These are phyloP conservation scores for Heliconius hewitsoni DNA, from an alignment of 1,140 invertebrate species.

Conservation along the genomic window DNA sequence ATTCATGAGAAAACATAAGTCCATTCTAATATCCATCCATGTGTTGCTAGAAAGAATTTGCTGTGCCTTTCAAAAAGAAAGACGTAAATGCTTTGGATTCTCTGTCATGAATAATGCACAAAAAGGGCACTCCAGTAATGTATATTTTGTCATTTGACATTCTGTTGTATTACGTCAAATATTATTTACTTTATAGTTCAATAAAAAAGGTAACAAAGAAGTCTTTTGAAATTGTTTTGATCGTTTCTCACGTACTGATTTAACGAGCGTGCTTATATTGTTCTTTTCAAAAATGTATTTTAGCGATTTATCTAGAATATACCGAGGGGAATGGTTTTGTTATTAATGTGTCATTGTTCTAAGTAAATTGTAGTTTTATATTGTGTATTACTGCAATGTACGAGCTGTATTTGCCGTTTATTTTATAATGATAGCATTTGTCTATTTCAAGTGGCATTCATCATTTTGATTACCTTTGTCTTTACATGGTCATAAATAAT, in stretches of 20 bases:
- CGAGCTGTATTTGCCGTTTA: neutral
- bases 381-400: conserved; percentile 2
- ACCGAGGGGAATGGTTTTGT: neutral
- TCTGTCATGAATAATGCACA: conserved; percentile 34
- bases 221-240: conserved; percentile 22
- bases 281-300: conserved; percentile 21
- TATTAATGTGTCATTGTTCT: conserved; percentile 1
- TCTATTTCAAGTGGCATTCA: neutral
- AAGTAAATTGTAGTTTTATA: conserved; percentile 1
- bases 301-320: conserved; percentile 8
- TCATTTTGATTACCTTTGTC: neutral
- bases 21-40: conserved; percentile 23
- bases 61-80: conserved; percentile 20
- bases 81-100: conserved; percentile 26
- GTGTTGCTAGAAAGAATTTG: conserved; percentile 16
- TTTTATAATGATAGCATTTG: neutral
- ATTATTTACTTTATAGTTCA: conserved; percentile 28
- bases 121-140: conserved; percentile 27
- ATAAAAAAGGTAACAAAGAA: conserved; percentile 21
- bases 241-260: conserved; percentile 19
- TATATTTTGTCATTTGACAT: conserved; percentile 19
- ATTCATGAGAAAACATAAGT: conserved; percentile 1
- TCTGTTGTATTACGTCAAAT: conserved; percentile 10
- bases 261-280: conserved; percentile 25
- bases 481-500: too few relatives aligned